These are phyloP conservation scores for Dryas iulia DNA, from an alignment of 1,140 invertebrate genomes.

Conservation along the genomic window DNA sequence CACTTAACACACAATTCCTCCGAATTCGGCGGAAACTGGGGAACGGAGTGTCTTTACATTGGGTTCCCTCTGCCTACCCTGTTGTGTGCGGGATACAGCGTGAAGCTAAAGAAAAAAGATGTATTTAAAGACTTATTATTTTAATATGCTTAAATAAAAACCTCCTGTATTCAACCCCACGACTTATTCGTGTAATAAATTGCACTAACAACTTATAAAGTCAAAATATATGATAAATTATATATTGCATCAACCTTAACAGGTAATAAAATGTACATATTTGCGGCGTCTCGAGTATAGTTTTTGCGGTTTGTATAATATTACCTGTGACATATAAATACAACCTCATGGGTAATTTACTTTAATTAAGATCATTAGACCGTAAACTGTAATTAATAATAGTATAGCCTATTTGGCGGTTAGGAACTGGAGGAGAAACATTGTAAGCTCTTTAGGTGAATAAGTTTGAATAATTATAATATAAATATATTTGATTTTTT, in stretches of 20 bases:
- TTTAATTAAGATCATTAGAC: slow-evolving; percentile 29
- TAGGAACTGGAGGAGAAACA: slow-evolving; percentile 1
- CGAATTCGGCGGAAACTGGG: too few species aligned
- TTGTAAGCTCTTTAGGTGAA: not conserved
- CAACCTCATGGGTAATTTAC: slow-evolving; percentile 28
- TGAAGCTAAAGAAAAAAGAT: too few species aligned
- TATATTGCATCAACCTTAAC: not conserved
- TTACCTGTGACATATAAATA: slow-evolving; percentile 19
- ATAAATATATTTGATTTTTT: not conserved
- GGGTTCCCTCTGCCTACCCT: too few species aligned
- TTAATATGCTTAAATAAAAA: too few species aligned
- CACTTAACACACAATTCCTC: too few species aligned
- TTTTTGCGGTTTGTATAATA: slow-evolving; percentile 12
- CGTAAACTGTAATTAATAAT: slow-evolving; percentile 28
- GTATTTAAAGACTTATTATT: too few species aligned
- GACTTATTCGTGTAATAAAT: too few species aligned
- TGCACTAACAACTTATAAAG: not conserved
- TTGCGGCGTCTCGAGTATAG: slow-evolving; percentile 6
- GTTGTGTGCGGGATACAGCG: too few species aligned
- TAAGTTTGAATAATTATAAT: too few species aligned
- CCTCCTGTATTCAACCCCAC: too few species aligned
- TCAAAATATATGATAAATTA: not conserved
- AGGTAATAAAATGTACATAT: not conserved
- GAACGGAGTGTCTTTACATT: too few species aligned
- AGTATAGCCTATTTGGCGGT: slow-evolving; percentile 12